A percentile compares a stretch with the other conserved stretches of the same genome.
phyloP scores from a whole-genome alignment of 2,113 vertebrate species.

The Neolamprologus kungweensis region DNA sequence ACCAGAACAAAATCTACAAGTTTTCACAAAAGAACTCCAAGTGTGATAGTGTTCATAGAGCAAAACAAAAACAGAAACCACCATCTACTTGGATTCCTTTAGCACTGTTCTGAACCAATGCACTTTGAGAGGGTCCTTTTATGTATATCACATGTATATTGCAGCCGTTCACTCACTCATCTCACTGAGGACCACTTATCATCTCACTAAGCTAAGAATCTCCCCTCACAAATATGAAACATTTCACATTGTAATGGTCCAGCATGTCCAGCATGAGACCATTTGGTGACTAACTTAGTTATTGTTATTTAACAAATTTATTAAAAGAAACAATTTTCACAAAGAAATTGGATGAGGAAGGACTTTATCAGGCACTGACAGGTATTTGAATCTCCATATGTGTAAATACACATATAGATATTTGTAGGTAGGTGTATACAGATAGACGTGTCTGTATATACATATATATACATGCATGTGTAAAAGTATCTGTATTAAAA shows the following conservation, averaged over 20 bases:
- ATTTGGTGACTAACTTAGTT: background rate
- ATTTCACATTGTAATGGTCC: background rate
- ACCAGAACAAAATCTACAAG: background rate
- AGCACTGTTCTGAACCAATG: background rate
- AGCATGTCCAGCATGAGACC: background rate
- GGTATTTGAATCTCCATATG: background rate
- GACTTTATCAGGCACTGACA: background rate
- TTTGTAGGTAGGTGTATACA: background rate
- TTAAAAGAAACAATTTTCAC: background rate
- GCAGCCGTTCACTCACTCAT: background rate
- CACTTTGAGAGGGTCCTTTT: background rate
- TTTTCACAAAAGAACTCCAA: background rate
- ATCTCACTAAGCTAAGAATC: background rate
- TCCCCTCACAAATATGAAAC: background rate
- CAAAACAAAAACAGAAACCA: background rate
- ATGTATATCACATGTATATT: background rate
- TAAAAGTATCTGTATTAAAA: background rate
- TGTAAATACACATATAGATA: background rate
- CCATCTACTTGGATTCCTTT: background rate
- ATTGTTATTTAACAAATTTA: background rate
- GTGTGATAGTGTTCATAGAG: background rate
- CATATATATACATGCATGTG: background rate
- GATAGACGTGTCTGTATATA: background rate
- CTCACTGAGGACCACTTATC: background rate
- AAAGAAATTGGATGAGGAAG: background rate